Evolutionary conservation across 2,113 vertebrate species (phyloP).

Genomic region (Hemiscyllium ocellatum): DNA sequence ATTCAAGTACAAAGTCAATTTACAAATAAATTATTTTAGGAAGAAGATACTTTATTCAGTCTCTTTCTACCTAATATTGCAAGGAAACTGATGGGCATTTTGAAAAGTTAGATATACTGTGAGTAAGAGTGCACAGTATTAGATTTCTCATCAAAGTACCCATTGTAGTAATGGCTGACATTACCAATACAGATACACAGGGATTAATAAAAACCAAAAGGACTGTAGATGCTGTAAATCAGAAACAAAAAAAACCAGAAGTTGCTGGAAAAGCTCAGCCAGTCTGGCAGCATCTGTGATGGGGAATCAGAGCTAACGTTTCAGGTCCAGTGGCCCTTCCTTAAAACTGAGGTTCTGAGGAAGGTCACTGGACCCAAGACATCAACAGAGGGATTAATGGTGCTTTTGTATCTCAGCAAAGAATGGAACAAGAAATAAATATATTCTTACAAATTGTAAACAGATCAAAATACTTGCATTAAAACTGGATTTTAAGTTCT

Average conservation of each 20-base stretch:
- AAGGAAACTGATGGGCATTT: not conserved
- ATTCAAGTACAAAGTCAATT: not conserved
- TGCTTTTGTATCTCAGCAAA: not conserved
- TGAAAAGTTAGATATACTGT: not conserved
- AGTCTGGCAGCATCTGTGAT: no score
- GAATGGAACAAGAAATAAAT: not conserved
- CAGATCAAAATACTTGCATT: not conserved
- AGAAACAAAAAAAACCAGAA: no score
- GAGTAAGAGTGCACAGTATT: not conserved
- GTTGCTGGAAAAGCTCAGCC: no score
- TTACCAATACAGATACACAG: not conserved
- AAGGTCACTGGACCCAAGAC: no score
- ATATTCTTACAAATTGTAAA: not conserved
- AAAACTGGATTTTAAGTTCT: not conserved
- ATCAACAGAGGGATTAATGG: not conserved
- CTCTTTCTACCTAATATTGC: not conserved
- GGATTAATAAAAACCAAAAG: not conserved
- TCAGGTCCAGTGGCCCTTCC: no score
- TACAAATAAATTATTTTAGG: not conserved
- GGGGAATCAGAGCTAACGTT: no score
- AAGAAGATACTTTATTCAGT: not conserved
- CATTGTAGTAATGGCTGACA: not conserved
- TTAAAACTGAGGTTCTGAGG: no score
- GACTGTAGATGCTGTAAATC: no score
- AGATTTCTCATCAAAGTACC: not conserved